Conservation (phyloP, 1,140 invertebrate genomes). For the Eriosoma lanigerum region DNA sequence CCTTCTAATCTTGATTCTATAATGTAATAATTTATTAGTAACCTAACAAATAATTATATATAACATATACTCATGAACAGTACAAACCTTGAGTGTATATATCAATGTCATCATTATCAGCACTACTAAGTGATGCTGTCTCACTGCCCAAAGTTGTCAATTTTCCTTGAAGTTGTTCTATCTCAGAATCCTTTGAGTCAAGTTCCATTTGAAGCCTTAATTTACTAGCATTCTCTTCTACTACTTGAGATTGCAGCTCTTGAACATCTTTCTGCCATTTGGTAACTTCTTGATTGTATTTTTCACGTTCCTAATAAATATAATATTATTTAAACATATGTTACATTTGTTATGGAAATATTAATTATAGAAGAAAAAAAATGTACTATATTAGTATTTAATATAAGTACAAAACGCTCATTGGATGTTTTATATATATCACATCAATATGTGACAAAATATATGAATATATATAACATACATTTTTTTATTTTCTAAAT, state of each 20-base stretch:
- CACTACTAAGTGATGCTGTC: constrained; percentile 85
- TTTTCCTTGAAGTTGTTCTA: constrained; percentile 86
- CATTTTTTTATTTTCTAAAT: too few species aligned
- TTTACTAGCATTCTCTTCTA: constrained; percentile 71
- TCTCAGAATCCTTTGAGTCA: constrained; percentile 94
- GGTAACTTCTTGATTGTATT: constrained; percentile 81
- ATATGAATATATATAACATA: too few species aligned
- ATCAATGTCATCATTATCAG: constrained; percentile 82
- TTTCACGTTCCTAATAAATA: constrained; percentile 74
- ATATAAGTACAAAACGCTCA: too few species aligned
- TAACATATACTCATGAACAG: too few species aligned
- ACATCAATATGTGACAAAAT: too few species aligned
- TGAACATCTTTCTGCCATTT: constrained; percentile 84
- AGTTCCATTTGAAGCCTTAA: constrained; percentile 89
- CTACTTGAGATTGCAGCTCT: constrained; percentile 73
- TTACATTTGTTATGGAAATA: too few species aligned
- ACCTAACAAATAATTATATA: too few species aligned
- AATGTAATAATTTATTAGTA: not conserved
- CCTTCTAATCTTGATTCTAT: constrained; percentile 83
- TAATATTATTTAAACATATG: not conserved
- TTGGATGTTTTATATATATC: too few species aligned
- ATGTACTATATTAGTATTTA: too few species aligned
- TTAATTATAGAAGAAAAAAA: too few species aligned
- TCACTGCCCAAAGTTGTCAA: constrained; percentile 77
- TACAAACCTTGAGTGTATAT: constrained; percentile 59